Conservation (phyloP, 2,888 invertebrate species). For the Aphidius colemani region DNA sequence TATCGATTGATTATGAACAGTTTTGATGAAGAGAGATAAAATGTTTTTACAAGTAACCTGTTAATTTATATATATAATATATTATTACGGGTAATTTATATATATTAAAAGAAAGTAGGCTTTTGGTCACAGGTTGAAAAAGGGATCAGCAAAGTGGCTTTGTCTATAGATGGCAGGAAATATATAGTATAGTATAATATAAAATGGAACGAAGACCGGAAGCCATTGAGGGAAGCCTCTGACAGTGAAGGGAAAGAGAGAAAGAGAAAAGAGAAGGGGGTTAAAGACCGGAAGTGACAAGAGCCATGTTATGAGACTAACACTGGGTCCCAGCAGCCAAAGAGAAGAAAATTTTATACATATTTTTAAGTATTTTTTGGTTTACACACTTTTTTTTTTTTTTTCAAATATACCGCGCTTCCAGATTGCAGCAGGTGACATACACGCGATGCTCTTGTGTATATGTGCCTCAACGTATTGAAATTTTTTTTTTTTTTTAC, state of each 20-base stretch:
- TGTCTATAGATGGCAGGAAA: conserved; percentile 8
- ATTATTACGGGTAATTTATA: too few relatives aligned
- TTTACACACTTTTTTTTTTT: conserved; percentile 4
- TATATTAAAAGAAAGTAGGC: neutral
- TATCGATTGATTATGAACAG: neutral
- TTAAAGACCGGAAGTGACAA: conserved; percentile 21
- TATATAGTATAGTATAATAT: conserved; percentile 6
- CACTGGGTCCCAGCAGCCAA: conserved; percentile 27
- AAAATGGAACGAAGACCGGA: conserved; percentile 19
- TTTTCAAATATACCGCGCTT: conserved; percentile 34
- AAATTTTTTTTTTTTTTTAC: neutral
- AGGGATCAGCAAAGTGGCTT: conserved; percentile 3
- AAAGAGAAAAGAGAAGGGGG: conserved; percentile 28
- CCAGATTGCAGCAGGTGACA: conserved; percentile 56
- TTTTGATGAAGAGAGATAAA: neutral
- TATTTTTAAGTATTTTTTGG: conserved; percentile 41
- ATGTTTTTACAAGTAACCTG: neutral
- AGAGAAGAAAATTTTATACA: conserved; percentile 48
- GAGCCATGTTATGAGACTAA: conserved; percentile 18
- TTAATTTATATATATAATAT: conserved; percentile 1
- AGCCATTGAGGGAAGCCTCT: conserved; percentile 18
- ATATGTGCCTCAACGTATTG: conserved; percentile 1
- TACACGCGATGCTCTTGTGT: conserved; percentile 33
- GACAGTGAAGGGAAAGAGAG: conserved; percentile 39
- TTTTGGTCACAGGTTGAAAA: conserved; percentile 4